phyloP scores from a whole-genome alignment of 2,113 vertebrate species.

The Hippocampus abdominalis region DNA sequence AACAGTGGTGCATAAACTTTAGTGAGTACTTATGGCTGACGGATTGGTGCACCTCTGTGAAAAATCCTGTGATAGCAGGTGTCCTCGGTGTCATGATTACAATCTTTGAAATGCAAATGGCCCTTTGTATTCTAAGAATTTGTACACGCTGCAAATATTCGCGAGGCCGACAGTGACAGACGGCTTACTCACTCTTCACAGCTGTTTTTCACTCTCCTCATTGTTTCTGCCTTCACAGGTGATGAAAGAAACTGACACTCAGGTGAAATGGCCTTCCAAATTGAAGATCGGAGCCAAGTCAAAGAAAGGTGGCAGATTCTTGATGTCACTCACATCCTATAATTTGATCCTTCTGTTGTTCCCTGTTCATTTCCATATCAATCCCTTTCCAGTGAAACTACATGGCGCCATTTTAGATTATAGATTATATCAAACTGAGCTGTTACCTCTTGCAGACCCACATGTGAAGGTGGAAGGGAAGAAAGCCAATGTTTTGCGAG shows the following conservation, averaged over 20 bases:
- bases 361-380: background rate
- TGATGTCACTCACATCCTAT: background rate
- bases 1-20: conserved; percentile 3
- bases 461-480: conserved; percentile 79
- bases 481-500: conserved; percentile 61
- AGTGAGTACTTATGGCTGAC: conserved; percentile 10
- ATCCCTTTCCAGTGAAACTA: background rate
- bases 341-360: background rate
- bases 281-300: conserved; percentile 80
- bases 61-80: conserved; percentile 31
- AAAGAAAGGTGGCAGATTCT: conserved; percentile 72
- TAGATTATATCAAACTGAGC: background rate
- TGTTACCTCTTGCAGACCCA: conserved; percentile 61
- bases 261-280: conserved; percentile 82
- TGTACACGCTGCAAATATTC: background rate
- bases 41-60: conserved; percentile 17
- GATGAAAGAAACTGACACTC: conserved; percentile 77
- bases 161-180: conserved; percentile 18
- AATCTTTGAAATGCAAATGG: conserved; percentile 57
- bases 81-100: conserved; percentile 37
- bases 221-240: conserved; percentile 61
- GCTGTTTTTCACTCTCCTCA: conserved; percentile 17
- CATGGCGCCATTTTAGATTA: background rate
- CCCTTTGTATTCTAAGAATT: conserved; percentile 35
- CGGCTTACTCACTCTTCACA: background rate